These are phyloP conservation scores for Apogon hyalosoma DNA, from an alignment of 2,797 vertebrate genomes.

Conservation along the genomic window DNA sequence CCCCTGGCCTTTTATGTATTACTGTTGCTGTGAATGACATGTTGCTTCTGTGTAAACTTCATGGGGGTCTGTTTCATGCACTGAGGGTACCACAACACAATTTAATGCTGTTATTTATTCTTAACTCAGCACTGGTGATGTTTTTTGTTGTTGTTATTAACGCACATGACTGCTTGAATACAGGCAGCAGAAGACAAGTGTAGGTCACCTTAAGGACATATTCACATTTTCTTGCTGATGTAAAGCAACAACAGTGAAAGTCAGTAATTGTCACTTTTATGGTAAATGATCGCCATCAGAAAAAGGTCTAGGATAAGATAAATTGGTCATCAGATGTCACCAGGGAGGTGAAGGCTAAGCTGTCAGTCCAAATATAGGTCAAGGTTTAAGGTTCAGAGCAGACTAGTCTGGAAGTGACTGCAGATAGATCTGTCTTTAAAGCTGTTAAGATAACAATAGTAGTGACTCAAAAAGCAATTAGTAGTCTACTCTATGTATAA, in stretches of 20 bases:
- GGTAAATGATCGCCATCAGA: background rate
- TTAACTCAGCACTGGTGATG: background rate
- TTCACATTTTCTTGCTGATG: background rate
- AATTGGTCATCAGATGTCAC: slow-evolving; percentile 11
- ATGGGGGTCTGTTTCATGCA: slow-evolving; percentile 30
- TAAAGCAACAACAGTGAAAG: background rate
- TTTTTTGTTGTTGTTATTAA: slow-evolving; percentile 20
- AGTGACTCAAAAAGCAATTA: background rate
- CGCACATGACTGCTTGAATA: background rate
- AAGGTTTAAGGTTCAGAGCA: slow-evolving; percentile 37
- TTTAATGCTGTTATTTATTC: slow-evolving; percentile 16
- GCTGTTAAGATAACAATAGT: slow-evolving; percentile 14
- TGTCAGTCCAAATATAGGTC: slow-evolving; percentile 34
- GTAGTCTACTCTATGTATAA: too few relatives aligned
- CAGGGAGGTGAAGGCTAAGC: slow-evolving; percentile 42
- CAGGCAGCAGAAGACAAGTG: slow-evolving; percentile 9
- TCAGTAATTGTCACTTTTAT: background rate
- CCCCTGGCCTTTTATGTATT: slow-evolving; percentile 25
- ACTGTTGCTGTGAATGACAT: slow-evolving; percentile 38
- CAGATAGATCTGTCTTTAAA: slow-evolving; percentile 23
- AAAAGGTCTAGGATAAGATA: background rate
- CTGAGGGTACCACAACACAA: background rate
- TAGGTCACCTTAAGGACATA: background rate
- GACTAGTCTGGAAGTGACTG: slow-evolving; percentile 27
- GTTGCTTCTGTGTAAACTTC: slow-evolving; percentile 39